Base-by-base conservation (phyloP, 2,888 invertebrate genomes). In the Cantharis flavilabris region DNA sequence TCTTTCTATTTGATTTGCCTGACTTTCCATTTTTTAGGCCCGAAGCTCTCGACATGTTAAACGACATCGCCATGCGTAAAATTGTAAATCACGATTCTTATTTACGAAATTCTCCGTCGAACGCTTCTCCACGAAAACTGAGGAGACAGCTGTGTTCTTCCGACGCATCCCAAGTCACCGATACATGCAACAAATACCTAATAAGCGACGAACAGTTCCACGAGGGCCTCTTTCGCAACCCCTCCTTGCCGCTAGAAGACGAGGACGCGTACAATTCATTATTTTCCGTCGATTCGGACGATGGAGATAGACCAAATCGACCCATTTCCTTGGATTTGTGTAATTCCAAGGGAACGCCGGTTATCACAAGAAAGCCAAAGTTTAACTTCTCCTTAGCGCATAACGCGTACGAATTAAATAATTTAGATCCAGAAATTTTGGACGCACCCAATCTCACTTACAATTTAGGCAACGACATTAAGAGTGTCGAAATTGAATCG, bases 1-100 rank as follows among this genome's bases (percentile, higher is more conserved):
- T n/a, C 20, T 26, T 9, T 26, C 30, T 14, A 23, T 33, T 62
- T 71, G 63, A 33, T 33, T 70, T 18, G 10, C 3, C n/a, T 26
- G n/a, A 49, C 49, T n/a, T 49, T 49, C 7, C n/a, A 49, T 69
- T 76, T 86, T 86, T 14, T 86, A 94, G 95, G 86, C 93, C 95
- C 89, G 96, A 96, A 90, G 96, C 96, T 75, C 92, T 95, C 76
- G 95, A 96, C 83, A 94, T 96, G 94, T 89, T 96, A 71, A 94
- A 94, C 86, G 96, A 96, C 88, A 89, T 96, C 83, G 95, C 95
- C 2, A 93, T 94, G 62, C 91, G 94, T 64, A 93, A 95, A 81
- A 90, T 94, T 80, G 92, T 92, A 83, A 88, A 89, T 79, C 85
- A 85, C 72, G 86, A 87, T 85, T 83, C 85, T 86, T 83, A 86